Evolutionary conservation across 2,888 invertebrate genomes (phyloP), one percentile per base, ranked within the genome.

Genomic region (Apamea epomidion): DNA sequence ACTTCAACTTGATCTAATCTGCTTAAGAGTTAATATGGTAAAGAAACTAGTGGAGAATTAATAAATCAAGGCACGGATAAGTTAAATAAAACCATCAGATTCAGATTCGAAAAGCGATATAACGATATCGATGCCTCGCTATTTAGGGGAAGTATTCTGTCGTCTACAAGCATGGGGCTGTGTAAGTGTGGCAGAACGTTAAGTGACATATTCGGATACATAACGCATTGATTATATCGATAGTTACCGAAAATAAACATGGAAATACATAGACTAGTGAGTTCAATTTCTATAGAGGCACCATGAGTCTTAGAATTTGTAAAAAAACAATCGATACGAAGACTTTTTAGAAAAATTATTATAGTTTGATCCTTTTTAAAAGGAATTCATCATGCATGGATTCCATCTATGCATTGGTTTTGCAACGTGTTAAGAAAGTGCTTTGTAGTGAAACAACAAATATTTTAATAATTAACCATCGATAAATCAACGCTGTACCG

Each of bases 181-280:
- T 83, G 88, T 89, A n/a, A 81, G 69, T 80, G 82, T 82, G n/a
- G 78, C 74, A 80, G n/a, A 83, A 18, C 80, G 58, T 82, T 78
- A 80, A 67, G 60, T 83, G 69, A 54, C 78, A 81, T n/a, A 42
- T 80, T 70, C 25, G 45, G 60, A 68, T 45, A 78, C 51, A 18
- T 18, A 7, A 18, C 0, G n/a, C 87, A 64, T 87, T 71, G 70
- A 81, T 80, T 65, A 65, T 72, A 76, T 80, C 48, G 48, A 48
- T 48, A 48, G 48, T 48, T 48, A 48, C 48, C 16, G 16, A 16
- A 16, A 48, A 48, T 16, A 5, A 48, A 48, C 48, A 16, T 48
- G 48, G 4, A 48, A 48, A 48, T 48, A 48, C 16, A 48, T 48
- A 5, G 48, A 48, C 48, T 5, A 16, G 48, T 48, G 16, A 48